Percentiles rank a stretch among this genome's conserved stretches.
Conservation (phyloP, 2,797 vertebrate species). For the Pelodytes ibericus region DNA sequence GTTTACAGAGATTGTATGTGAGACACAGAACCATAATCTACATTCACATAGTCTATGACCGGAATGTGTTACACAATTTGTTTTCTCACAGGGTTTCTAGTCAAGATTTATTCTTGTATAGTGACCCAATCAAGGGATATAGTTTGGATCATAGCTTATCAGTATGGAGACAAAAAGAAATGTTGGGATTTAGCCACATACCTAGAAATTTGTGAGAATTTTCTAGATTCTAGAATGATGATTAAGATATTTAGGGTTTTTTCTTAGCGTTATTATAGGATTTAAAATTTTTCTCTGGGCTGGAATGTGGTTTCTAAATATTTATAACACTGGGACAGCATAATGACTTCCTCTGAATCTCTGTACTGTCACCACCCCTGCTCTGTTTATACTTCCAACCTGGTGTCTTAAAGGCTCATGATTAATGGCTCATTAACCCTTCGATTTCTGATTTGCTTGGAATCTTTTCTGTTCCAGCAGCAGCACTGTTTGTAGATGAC, state of each 20-base stretch:
- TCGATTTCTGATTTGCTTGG: background rate
- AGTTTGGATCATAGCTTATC: too few species aligned
- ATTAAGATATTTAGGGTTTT: background rate
- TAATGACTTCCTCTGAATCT: constrained; percentile 18
- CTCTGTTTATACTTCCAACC: constrained; percentile 26
- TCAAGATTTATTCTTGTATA: too few species aligned
- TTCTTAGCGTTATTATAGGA: background rate
- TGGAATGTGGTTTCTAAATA: constrained; percentile 34
- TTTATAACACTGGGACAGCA: constrained; percentile 16
- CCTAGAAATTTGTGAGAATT: too few species aligned
- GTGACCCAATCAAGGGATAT: too few species aligned
- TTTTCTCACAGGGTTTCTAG: too few species aligned
- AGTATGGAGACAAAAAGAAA: too few species aligned
- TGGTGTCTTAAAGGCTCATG: background rate
- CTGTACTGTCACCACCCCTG: background rate
- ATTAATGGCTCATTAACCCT: constrained; percentile 9
- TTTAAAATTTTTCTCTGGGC: background rate
- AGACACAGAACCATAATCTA: too few species aligned
- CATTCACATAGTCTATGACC: too few species aligned
- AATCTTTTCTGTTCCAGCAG: background rate
- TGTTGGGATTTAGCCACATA: too few species aligned
- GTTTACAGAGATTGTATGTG: too few species aligned
- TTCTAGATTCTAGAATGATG: too few species aligned
- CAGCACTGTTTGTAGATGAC: background rate
- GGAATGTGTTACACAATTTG: too few species aligned